Base-by-base conservation (phyloP, 2,113 vertebrate species). In the Anseranas semipalmata region DNA sequence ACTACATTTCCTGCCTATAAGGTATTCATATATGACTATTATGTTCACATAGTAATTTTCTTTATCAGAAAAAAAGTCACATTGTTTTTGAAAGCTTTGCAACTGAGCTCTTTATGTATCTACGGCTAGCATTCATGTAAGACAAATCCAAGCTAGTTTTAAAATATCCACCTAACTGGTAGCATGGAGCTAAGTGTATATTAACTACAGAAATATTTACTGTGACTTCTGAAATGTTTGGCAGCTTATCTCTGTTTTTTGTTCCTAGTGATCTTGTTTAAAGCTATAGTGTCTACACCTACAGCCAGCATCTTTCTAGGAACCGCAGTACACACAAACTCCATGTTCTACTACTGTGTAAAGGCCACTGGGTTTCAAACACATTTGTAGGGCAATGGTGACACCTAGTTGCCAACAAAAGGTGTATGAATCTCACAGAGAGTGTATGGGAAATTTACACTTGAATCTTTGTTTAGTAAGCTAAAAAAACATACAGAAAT, bases 371-470 rank as follows among this genome's bases (percentile, higher is more conserved):
- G 6, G 20, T 53, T 75, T 32, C 68, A 58, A 52, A 33, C 0
- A 3, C 35, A 65, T 94, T 89, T 30, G 9, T 39, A 59, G 58
- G 39, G 85, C 89, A 95, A 96, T 68, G 77, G 76, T 93, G 97
- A 96, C 97, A 96, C 28, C 97, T 97, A 96, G 96, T n/a, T 85
- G 95, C 81, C 89, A 85, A 52, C 20, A 56, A 41, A 83, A 71
- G 60, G 21, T 80, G 12, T 62, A 41, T 45, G 68, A 81, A 30
- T 82, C 30, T 35, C 70, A 43, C 39, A 22, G 53, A 87, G 33
- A 41, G 27, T 2, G 41, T 24, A 39, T 0, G 1, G 24, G 35
- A 81, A 92, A 86, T 46, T 9, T 30, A 60, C 37, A 46, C n/a
- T 75, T 85, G 72, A 73, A 50, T 56, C 43, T 71, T 52, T 62